Evolutionary conservation across 2,888 invertebrate species (phyloP).

Genomic region (Allygus modestus): DNA sequence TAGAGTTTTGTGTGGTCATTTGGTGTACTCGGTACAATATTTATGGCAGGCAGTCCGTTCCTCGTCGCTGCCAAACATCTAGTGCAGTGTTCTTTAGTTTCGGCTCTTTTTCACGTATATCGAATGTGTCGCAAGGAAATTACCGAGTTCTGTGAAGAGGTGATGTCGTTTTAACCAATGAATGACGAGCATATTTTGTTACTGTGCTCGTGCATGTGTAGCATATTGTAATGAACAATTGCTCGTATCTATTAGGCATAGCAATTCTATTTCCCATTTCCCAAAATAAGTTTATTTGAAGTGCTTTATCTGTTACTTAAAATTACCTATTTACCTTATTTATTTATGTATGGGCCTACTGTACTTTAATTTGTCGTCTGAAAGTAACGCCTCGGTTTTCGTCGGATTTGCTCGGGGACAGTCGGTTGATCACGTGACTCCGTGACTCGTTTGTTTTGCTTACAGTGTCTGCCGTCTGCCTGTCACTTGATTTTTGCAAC

Average conservation of each 20-base stretch:
- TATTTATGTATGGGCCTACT: too few relatives aligned
- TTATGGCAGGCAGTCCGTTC: neutral
- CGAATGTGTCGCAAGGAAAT: neutral
- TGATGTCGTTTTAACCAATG: constrained; percentile 7
- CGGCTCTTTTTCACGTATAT: neutral
- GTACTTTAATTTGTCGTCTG: too few relatives aligned
- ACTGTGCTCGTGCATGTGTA: too few relatives aligned
- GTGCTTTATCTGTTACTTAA: too few relatives aligned
- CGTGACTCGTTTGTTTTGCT: neutral
- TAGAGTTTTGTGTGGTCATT: neutral
- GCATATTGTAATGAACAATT: too few relatives aligned
- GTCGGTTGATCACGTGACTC: neutral
- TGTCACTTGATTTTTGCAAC: neutral
- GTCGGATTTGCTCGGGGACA: neutral
- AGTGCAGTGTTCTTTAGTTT: neutral
- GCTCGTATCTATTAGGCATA: too few relatives aligned
- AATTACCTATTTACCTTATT: too few relatives aligned
- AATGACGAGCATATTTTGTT: too few relatives aligned
- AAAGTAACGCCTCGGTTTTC: too few relatives aligned
- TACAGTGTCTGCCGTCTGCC: neutral
- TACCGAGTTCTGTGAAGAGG: constrained; percentile 1
- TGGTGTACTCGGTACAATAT: neutral
- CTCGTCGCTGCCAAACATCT: neutral
- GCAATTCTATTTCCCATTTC: too few relatives aligned
- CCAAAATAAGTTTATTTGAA: too few relatives aligned